Conservation (phyloP, 2,888 invertebrate species). For the Cremastinae sp. region DNA sequence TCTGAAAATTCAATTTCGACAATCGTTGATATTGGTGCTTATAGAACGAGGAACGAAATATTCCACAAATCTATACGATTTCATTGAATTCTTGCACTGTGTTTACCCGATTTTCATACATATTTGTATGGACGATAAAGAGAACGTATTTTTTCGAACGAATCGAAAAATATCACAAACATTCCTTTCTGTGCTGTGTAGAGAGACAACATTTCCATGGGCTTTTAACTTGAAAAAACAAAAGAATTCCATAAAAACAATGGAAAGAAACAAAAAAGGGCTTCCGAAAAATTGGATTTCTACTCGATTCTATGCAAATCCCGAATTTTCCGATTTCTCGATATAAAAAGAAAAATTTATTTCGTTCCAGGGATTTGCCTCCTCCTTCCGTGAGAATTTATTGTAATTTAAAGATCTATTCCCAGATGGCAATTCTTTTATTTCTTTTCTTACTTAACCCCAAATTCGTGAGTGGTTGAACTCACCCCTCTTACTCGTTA, state of each 20-base stretch:
- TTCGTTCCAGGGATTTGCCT: conserved; percentile 1
- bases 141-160: conserved; percentile 9
- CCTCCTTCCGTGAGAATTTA: not conserved
- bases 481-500: too few species aligned
- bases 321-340: too few species aligned
- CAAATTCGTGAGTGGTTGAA: too few species aligned
- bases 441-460: too few species aligned
- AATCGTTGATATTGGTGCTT: conserved; percentile 2
- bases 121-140: not conserved
- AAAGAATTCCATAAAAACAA: not conserved
- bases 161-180: conserved; percentile 43
- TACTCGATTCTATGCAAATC: not conserved
- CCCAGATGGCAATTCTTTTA: not conserved
- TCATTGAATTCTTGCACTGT: conserved; percentile 15
- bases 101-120: not conserved
- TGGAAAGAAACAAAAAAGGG: conserved; percentile 5
- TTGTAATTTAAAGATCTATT: conserved; percentile 9
- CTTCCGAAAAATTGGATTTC: conserved; percentile 10
- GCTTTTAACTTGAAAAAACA: conserved; percentile 10
- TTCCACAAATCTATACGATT: conserved; percentile 11
- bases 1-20: conserved; percentile 33
- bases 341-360: too few species aligned
- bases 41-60: not conserved
- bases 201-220: conserved; percentile 46
- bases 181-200: conserved; percentile 40